These are phyloP conservation scores for Varanus salvator DNA, from an alignment of 2,113 vertebrate species.

Conservation along the genomic window DNA sequence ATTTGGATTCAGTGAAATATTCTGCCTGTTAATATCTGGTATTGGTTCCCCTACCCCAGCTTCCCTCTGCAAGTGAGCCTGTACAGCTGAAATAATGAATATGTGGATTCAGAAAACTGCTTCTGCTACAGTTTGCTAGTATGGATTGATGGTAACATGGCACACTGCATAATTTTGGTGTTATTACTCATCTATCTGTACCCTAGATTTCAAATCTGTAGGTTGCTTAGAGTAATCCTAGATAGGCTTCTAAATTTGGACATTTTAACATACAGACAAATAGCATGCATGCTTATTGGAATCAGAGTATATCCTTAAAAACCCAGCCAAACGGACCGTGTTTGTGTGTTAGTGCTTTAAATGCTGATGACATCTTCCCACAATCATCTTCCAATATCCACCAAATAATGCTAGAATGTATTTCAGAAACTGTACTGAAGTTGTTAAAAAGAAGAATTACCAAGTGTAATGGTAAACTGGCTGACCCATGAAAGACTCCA, in stretches of 20 bases:
- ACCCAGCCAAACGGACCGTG: not conserved
- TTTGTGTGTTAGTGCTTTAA: not conserved
- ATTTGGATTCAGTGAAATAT: not conserved
- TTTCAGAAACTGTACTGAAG: not conserved
- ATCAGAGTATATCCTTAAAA: not conserved
- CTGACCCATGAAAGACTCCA: slow-evolving; percentile 8
- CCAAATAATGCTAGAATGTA: not conserved
- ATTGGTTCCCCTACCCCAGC: not conserved
- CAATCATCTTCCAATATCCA: not conserved
- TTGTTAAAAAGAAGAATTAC: not conserved
- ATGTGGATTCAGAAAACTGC: slow-evolving; percentile 62
- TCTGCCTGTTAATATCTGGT: slow-evolving; percentile 21
- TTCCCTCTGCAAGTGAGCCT: slow-evolving; percentile 51
- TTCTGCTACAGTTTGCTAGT: slow-evolving; percentile 57
- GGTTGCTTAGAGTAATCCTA: not conserved
- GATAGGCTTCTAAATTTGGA: not conserved
- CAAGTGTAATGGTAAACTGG: slow-evolving; percentile 16
- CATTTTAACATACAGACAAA: not conserved
- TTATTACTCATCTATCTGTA: not conserved
- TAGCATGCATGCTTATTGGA: not conserved
- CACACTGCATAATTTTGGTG: slow-evolving; percentile 15
- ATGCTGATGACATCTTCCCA: not conserved
- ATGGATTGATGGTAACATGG: slow-evolving; percentile 61
- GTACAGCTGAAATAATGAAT: slow-evolving; percentile 57
- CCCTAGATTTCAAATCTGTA: not conserved